phyloP scores from a whole-genome alignment of 2,797 vertebrate genomes.

The Alectoris magna region DNA sequence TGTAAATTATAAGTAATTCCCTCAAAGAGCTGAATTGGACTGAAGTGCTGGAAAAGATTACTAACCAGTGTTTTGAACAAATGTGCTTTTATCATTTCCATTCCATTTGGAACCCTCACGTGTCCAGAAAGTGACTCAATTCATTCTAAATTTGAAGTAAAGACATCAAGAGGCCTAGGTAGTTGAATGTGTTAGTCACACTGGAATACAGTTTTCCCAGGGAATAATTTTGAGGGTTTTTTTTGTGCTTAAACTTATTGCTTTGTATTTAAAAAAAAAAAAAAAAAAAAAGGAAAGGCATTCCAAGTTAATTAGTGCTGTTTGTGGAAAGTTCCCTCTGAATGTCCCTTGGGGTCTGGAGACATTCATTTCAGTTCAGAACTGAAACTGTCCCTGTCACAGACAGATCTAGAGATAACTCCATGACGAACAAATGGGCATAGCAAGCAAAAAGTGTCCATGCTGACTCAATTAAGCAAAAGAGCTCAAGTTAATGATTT shows the following conservation, averaged over 20 bases:
- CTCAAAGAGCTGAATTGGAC: slow-evolving; percentile 26
- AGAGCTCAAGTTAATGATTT: neutral
- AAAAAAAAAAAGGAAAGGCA: neutral
- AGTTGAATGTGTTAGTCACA: neutral
- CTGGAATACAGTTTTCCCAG: neutral
- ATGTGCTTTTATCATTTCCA: slow-evolving; percentile 3
- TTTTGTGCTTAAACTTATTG: slow-evolving; percentile 29
- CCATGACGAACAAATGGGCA: neutral
- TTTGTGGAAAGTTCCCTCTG: neutral
- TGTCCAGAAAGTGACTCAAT: neutral
- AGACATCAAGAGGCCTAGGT: neutral
- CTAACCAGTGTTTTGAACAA: slow-evolving; percentile 25
- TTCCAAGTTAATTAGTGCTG: neutral
- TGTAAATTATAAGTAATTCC: slow-evolving; percentile 21
- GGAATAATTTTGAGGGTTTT: neutral
- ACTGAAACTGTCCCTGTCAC: neutral
- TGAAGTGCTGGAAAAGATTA: slow-evolving; percentile 42
- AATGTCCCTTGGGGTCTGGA: neutral
- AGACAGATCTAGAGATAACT: too few species aligned
- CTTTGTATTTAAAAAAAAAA: neutral
- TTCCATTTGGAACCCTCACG: neutral
- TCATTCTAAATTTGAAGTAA: slow-evolving; percentile 19
- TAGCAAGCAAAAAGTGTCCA: neutral
- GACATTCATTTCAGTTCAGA: slow-evolving; percentile 5
- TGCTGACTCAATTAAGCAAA: neutral